A percentile compares a stretch with the other conserved stretches of the same genome.
Conservation (phyloP, 2,113 vertebrate species). For the Blennius ocellaris region DNA sequence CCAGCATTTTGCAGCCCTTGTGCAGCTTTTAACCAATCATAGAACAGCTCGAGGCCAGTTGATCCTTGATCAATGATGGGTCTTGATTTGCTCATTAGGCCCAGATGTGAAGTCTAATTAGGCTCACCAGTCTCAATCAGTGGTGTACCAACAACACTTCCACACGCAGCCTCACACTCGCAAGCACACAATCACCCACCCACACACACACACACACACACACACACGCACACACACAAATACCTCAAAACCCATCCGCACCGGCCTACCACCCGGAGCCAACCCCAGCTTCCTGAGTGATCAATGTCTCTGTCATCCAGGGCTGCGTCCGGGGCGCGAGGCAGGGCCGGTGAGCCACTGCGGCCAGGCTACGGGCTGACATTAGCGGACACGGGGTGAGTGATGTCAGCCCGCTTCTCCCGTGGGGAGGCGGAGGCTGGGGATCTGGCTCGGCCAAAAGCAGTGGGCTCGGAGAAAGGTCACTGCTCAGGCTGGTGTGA, state of each 20-base stretch:
- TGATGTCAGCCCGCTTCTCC: conserved; percentile 81
- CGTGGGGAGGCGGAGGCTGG: conserved; percentile 52
- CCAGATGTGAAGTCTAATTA: conserved; percentile 77
- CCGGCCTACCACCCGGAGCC: conserved; percentile 28
- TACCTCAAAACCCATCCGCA: background rate
- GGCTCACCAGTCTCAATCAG: conserved; percentile 67
- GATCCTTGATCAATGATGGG: conserved; percentile 73
- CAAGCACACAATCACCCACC: conserved; percentile 1
- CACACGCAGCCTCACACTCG: conserved; percentile 11
- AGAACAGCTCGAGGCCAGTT: conserved; percentile 62
- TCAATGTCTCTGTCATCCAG: conserved; percentile 85
- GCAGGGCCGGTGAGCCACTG: conserved; percentile 58
- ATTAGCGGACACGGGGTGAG: conserved; percentile 86
- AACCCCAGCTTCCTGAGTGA: conserved; percentile 83
- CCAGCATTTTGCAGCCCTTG: conserved; percentile 2
- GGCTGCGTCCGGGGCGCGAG: conserved; percentile 65
- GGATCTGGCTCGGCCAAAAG: conserved; percentile 76
- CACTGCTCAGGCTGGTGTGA: conserved; percentile 87
- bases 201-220: conserved; percentile 8
- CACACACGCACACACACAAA: conserved; percentile 8
- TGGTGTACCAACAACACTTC: conserved; percentile 48
- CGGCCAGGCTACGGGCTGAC: conserved; percentile 78
- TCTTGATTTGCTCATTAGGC: conserved; percentile 75
- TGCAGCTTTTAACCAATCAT: conserved; percentile 57
- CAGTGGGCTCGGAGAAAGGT: conserved; percentile 82